These are phyloP conservation scores for Neostethus bicornis DNA, from an alignment of 2,797 vertebrate genomes.

Conservation along the genomic window DNA sequence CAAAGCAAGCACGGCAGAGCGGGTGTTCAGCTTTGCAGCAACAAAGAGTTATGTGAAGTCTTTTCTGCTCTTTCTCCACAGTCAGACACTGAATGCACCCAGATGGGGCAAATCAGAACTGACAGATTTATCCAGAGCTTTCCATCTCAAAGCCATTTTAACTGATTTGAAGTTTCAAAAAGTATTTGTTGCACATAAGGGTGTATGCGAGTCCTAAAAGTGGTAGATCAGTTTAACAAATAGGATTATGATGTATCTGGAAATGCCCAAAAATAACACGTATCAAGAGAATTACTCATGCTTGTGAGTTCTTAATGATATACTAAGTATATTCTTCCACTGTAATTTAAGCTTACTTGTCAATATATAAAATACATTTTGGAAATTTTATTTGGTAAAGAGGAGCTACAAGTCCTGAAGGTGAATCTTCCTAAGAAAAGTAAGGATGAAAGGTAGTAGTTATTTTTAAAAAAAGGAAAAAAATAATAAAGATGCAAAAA, in stretches of 20 bases:
- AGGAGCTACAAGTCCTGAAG: too few species aligned
- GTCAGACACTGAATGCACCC: not conserved
- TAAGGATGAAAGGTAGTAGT: too few species aligned
- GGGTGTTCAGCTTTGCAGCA: not conserved
- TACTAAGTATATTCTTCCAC: not conserved
- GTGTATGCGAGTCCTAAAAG: too few species aligned
- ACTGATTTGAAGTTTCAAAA: not conserved
- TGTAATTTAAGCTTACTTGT: constrained; percentile 10
- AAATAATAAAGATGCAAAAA: not conserved
- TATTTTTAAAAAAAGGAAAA: constrained; percentile 12
- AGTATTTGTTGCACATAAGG: not conserved
- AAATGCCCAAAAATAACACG: not conserved
- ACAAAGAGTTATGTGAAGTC: not conserved
- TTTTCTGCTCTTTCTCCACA: not conserved
- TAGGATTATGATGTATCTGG: too few species aligned
- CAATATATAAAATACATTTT: constrained; percentile 14
- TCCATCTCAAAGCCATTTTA: not conserved
- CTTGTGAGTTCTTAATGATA: not conserved
- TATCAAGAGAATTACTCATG: not conserved
- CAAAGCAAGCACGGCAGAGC: not conserved
- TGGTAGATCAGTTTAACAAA: too few species aligned
- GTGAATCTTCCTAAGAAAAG: too few species aligned
- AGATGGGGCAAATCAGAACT: not conserved
- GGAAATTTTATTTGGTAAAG: constrained; percentile 19
- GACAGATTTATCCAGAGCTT: not conserved